phyloP scores from a whole-genome alignment of 2,888 invertebrate genomes.

The Synanthedon formicaeformis region DNA sequence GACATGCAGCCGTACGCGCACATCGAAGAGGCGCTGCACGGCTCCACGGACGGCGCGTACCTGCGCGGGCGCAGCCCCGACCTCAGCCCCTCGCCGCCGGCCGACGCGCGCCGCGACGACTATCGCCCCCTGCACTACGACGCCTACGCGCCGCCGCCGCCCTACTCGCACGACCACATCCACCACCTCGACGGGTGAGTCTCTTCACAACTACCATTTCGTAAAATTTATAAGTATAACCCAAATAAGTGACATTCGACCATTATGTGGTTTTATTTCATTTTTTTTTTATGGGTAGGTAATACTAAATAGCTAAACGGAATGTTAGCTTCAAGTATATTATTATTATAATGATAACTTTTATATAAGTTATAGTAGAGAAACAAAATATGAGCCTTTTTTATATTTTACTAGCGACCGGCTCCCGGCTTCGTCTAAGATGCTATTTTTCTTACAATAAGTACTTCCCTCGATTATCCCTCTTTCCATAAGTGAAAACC shows the following conservation, averaged over 20 bases:
- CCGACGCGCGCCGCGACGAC: conserved; percentile 38
- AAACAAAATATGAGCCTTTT: no score
- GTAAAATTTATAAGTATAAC: conserved; percentile 3
- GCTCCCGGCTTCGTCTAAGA: no score
- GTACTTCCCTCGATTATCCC: no score
- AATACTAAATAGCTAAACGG: no score
- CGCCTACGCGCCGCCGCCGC: conserved; percentile 34
- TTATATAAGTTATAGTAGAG: no score
- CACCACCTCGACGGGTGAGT: conserved; percentile 50
- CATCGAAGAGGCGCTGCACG: conserved; percentile 39
- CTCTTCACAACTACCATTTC: conserved; percentile 1
- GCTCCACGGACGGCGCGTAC: conserved; percentile 39
- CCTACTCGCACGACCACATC: conserved; percentile 42
- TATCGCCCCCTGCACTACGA: conserved; percentile 51
- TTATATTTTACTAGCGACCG: no score
- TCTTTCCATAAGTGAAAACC: no score
- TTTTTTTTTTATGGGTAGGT: no score
- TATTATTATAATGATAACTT: no score
- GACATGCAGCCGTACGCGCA: conserved; percentile 61
- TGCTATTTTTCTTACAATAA: no score
- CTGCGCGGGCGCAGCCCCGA: conserved; percentile 41
- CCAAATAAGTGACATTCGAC: background rate
- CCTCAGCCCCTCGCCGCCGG: conserved; percentile 31
- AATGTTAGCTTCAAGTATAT: no score
- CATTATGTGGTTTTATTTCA: no score